Base-by-base conservation (phyloP, 1,140 invertebrate genomes). In the Solen grandis region DNA sequence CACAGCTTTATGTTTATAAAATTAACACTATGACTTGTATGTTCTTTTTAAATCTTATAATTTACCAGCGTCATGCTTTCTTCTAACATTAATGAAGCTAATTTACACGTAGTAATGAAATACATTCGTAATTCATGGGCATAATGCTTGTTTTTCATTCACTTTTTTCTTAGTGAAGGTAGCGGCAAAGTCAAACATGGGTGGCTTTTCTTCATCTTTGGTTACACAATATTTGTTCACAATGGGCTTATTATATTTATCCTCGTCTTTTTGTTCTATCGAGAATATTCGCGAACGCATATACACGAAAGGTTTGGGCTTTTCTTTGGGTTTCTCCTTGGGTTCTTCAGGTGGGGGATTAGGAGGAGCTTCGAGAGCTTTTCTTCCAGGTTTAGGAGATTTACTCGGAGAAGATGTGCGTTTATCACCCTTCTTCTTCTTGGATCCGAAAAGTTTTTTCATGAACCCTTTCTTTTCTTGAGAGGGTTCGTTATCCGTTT, bases 251-350 rank as follows among this genome's bases (percentile, higher is more conserved):
- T 79, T 59, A 36, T 62, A 79, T 50, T 84, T 80, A 31, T 89
- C 87, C 50, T 87, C 88, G 35, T 88, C 87, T n/a, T 90, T 88
- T 29, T 90, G 88, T 82, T 90, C 86, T 10, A 89, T 90, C 31
- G 89, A 88, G 22, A 90, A 84, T 41, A 89, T 86, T 22, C 88
- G 69, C 50, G 88, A 87, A 31, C 87, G 81, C 36, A 90, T 84
- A 54, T 89, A 89, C 0, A 90, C 89, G 74, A 89, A 90, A n/a
- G 89, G 85, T 55, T 85, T 83, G 4, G 85, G 66, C 63, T 87
- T 90, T 41, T 83, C 75, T 27, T 87, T 84, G 0, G 66, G 31
- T 4, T 86, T 79, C 35, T 83, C 66, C 35, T 76, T 77, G 16
- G 72, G 66, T n/a, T 68, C 76, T 36, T 86, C 84, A 5, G 83